Base-by-base conservation (phyloP, 2,888 invertebrate genomes). In the Drosophila neoperkinsi region DNA sequence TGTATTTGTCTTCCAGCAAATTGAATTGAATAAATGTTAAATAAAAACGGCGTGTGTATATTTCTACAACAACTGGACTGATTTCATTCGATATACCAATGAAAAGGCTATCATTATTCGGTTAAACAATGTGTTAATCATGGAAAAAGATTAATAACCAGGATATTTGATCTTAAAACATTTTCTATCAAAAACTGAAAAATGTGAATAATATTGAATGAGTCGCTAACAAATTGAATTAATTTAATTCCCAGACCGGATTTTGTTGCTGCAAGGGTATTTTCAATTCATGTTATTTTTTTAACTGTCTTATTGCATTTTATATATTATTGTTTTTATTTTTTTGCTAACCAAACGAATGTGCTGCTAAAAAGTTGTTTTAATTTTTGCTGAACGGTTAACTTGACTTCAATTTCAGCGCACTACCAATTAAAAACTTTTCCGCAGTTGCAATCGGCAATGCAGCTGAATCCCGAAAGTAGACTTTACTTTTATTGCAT, bases 341-440 rank as follows among this genome's bases (percentile, higher is more conserved):
- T 53, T 30, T 36, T 31, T 51, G 30, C 31, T 50, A 59, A 36
- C 69, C 38, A 50, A 57, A 38, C 36, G 66, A 69, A 69, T 74
- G 67, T 66, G 63, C 67, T 53, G 1, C 16, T 25, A 46, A 7
- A 71, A 71, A 71, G 69, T 70, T 73, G 65, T 69, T 77, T 76
- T 70, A 55, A 59, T 74, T 62, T 76, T 81, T 84, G 65, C 55
- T 67, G 62, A 56, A 68, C 75, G 77, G 74, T 87, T 74, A 80
- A 74, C 69, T 77, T 75, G 70, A 62, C 60, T 77, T 62, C 72
- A 68, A 63, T 77, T 79, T 65, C 50, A 53, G 56, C 41, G 56
- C 61, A 50, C 58, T 63, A 75, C 84, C 84, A 84, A 84, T 84
- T 87, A 84, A 76, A 82, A 87, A 73, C 59, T 87, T 87, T 80